Base-by-base conservation (phyloP, 1,140 invertebrate species). In the Ips nitidus region DNA sequence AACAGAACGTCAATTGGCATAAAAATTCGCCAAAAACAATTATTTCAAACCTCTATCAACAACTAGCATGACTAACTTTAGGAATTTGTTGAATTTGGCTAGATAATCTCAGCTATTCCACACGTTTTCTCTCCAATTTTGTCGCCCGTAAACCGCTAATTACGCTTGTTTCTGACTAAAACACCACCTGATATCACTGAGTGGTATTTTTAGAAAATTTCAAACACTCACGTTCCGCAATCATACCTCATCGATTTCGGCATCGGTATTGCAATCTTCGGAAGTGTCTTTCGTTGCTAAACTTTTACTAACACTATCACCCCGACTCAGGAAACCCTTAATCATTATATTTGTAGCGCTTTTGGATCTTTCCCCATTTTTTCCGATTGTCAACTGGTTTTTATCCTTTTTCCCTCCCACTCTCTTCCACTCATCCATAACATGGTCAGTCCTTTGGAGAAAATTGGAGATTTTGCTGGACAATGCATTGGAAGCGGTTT, bases 361-460 rank as follows among this genome's bases (percentile, higher is more conserved):
- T 41, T 85, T 86, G n/a, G 89, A 90, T 72, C 87, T 85, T 4
- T 85, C 86, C 41, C 75, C 39, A 64, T 75, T 78, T 40, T 80
- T 79, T 57, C 78, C 76, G 45, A 79, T 80, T 36, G 72, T 70
- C 43, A 73, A 66, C 43, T 82, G 79, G 42, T 83, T 67, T 37
- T 84, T 69, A 2, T 87, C 83, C 71, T 85, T 85, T 70, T 83
- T 86, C 61, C 85, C 84, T 0, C 88, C 88, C 3, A 89, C 73
- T 63, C 85, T 83, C 67, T 85, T 84, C 92, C 92, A 94, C 76
- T 93, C 91, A 71, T 94, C 90, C 86, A 92, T 91, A 0, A 93
- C 86, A 78, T 94, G 92, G 79, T 94, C 92, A 2, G 91, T 94
- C 62, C 90, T 86, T 75, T 88, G 87, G 4, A 94, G 80, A 74